Conservation (phyloP, 2,888 invertebrate genomes). For the Oasisia sp. region DNA sequence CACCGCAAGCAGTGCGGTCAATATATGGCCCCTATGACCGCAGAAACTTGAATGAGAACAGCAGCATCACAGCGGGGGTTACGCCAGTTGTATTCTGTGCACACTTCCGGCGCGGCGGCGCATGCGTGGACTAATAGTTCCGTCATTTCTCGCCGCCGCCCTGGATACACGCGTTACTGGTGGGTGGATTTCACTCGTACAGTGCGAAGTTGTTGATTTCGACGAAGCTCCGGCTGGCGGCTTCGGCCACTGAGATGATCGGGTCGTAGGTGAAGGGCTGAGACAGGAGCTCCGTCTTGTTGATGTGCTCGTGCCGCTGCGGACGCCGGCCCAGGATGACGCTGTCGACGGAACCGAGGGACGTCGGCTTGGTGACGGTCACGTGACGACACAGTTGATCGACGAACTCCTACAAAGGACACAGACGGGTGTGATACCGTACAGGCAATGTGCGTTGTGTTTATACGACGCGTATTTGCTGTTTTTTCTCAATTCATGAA, state of each 20-base stretch:
- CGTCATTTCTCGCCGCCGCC: not conserved
- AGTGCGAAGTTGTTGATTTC: conserved; percentile 18
- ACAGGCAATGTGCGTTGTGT: not conserved
- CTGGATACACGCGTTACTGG: not conserved
- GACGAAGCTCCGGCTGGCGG: conserved; percentile 7
- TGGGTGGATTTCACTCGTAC: not conserved
- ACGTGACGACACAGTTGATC: conserved; percentile 23
- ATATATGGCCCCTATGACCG: not conserved
- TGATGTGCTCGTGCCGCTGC: conserved; percentile 6
- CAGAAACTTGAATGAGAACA: not conserved
- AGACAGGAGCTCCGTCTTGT: not conserved
- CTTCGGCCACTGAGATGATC: conserved; percentile 24
- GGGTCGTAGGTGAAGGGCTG: conserved; percentile 20
- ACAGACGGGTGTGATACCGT: not conserved
- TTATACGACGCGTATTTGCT: not conserved
- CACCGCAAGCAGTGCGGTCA: not conserved
- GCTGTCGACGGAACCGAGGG: not conserved
- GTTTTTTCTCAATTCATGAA: not conserved
- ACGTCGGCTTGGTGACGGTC: not conserved
- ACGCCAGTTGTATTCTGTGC: not conserved
- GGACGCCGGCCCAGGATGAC: conserved; percentile 20
- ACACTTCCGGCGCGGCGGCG: not conserved
- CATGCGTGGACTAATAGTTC: conserved; percentile 13
- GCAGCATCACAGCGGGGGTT: not conserved
- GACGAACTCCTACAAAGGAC: conserved; percentile 22